Base-by-base conservation (phyloP, 2,797 vertebrate species). In the Poecile montanus region DNA sequence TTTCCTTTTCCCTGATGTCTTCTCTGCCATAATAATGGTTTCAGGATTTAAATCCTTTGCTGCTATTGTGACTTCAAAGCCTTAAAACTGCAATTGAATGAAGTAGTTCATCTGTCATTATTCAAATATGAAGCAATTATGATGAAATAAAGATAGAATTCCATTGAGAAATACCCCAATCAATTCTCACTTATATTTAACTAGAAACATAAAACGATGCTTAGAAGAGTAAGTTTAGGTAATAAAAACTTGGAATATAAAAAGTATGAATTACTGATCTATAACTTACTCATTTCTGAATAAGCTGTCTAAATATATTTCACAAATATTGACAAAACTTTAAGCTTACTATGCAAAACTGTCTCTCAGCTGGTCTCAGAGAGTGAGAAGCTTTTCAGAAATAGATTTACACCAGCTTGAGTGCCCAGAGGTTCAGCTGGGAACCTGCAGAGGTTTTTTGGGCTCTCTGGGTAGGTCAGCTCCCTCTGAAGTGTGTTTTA, bases 61-160 rank as follows among this genome's bases (percentile, higher is more conserved):
- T 97, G 95, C 97, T 98, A 97, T 97, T 97, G 96, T 97, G 96
- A 98, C 97, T 98, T 98, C 97, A 98, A 97, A 97, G 97, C 91
- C 96, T 97, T 97, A 97, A 97, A 97, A 96, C 85, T 91, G 95
- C 96, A 96, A 97, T 95, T 96, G 97, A 98, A 97, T 97, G 97
- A 97, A 97, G 92, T 94, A 97, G 97, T 97, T 98, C 97, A 97
- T 98, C 97, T 97, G 97, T 98, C 97, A 98, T 98, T 98, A 98
- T 98, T 98, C 97, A 98, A 98, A 98, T 97, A 98, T 95, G 97
- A 97, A 98, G 97, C 96, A 98, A 98, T 98, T 98, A 98, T 96
- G 97, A 98, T 98, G 97, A 98, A 98, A 98, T 98, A 98, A 97
- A 98, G 97, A 98, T 98, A 98, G 97, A 98, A 98, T 97, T 97